Evolutionary conservation across 2,888 invertebrate species (phyloP).

Genomic region (Drosophila multiciliata): DNA sequence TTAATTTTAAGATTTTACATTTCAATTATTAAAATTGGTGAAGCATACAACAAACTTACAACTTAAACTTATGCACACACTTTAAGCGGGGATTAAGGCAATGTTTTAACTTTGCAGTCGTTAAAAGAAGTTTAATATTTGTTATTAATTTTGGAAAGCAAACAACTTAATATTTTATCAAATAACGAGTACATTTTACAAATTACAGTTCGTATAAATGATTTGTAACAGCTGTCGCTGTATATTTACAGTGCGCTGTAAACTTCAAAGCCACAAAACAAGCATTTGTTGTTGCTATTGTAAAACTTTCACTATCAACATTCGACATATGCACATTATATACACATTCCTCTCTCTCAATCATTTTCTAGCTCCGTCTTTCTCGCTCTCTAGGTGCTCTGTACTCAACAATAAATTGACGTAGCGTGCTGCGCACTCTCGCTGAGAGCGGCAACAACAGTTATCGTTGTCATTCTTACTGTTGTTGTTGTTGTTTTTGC

Average conservation of each 20-base stretch:
- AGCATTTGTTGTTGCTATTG: constrained; percentile 31
- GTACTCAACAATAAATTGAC: constrained; percentile 7
- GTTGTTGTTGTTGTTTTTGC: constrained; percentile 7
- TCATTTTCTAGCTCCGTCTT: constrained; percentile 1
- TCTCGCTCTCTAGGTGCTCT: constrained; percentile 3
- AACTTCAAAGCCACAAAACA: constrained; percentile 70
- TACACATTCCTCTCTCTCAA: constrained; percentile 4
- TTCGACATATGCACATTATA: constrained; percentile 31
- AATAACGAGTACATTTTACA: neutral
- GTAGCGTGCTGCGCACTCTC: constrained; percentile 55
- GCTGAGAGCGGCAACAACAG: constrained; percentile 27
- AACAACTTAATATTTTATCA: neutral
- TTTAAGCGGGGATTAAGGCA: neutral
- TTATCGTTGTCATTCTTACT: constrained; percentile 1
- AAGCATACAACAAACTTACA: neutral
- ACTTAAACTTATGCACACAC: neutral
- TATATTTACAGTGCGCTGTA: constrained; percentile 50
- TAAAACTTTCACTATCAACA: constrained; percentile 70
- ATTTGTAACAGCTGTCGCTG: constrained; percentile 14
- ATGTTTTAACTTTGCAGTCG: neutral
- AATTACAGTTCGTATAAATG: neutral
- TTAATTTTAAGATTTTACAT: neutral
- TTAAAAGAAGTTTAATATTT: neutral
- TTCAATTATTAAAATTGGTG: neutral
- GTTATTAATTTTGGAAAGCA: neutral